Conservation (phyloP, 2,113 vertebrate genomes). For the Aptenodytes forsteri region DNA sequence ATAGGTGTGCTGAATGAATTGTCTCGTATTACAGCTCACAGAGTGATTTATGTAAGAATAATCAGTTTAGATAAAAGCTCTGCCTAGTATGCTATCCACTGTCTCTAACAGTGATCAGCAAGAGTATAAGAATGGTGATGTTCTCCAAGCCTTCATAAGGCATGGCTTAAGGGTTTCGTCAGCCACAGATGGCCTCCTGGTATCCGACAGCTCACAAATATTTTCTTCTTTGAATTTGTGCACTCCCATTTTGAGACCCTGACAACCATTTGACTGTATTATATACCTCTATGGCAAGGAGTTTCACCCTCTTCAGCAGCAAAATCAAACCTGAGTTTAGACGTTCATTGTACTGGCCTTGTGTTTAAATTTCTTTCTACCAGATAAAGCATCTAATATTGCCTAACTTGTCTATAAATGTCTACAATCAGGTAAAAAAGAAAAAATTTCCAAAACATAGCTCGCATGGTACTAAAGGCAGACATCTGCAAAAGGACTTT, state of each 20-base stretch:
- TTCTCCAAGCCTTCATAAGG: background rate
- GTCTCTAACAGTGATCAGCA: background rate
- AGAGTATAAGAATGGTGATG: fast-evolving
- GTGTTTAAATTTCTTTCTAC: background rate
- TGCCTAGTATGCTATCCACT: background rate
- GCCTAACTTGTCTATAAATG: background rate
- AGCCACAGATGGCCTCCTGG: background rate
- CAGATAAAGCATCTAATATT: background rate
- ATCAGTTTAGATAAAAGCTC: background rate
- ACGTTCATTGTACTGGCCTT: background rate
- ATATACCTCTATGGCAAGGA: background rate
- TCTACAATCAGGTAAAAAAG: background rate
- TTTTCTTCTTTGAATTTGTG: background rate
- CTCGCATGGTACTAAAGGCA: background rate
- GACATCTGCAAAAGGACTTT: background rate
- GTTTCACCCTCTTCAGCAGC: background rate
- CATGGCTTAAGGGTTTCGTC: background rate
- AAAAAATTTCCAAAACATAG: background rate
- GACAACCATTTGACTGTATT: background rate
- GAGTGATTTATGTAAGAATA: background rate
- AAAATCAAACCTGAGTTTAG: background rate
- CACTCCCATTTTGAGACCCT: background rate
- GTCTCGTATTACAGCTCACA: background rate
- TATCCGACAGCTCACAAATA: background rate
- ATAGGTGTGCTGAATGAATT: background rate